A percentile compares a stretch with the other conserved stretches of the same genome.
phyloP scores from a whole-genome alignment of 1,140 invertebrate species.

The Drosophila asahinai region DNA sequence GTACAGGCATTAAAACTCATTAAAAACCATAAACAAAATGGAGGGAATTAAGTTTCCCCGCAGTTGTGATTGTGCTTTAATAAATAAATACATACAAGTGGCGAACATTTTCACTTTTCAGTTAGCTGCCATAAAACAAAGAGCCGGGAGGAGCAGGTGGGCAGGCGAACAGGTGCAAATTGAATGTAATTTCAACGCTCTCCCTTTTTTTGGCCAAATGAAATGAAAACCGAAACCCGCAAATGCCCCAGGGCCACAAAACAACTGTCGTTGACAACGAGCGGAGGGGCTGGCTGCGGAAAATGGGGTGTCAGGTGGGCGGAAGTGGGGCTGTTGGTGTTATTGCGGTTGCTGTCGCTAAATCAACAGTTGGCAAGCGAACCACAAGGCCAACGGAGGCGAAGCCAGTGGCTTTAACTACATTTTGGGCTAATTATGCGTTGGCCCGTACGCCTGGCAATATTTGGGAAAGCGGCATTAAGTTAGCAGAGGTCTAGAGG shows the following conservation, averaged over 20 bases:
- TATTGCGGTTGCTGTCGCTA: conserved; percentile 52
- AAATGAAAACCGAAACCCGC: conserved; percentile 60
- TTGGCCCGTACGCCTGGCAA: not conserved
- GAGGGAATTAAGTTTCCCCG: conserved; percentile 53
- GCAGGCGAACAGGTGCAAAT: conserved; percentile 67
- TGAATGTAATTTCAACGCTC: conserved; percentile 70
- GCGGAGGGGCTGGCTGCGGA: not conserved
- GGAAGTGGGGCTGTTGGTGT: not conserved
- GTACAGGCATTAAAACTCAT: conserved; percentile 59
- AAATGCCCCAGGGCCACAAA: conserved; percentile 53
- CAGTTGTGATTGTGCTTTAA: conserved; percentile 59
- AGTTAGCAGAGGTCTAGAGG: conserved; percentile 1
- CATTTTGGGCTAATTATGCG: conserved; percentile 48
- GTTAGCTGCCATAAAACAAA: conserved; percentile 26
- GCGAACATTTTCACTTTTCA: conserved; percentile 23
- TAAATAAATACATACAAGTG: conserved; percentile 54
- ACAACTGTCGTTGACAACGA: conserved; percentile 73
- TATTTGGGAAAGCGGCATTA: not conserved
- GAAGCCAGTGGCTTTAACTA: conserved; percentile 36
- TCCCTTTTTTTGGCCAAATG: conserved; percentile 35
- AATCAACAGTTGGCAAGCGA: conserved; percentile 78
- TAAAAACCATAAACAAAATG: conserved; percentile 69
- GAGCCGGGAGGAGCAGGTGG: not conserved
- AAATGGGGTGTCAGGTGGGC: not conserved
- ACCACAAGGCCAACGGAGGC: conserved; percentile 50